phyloP scores from a whole-genome alignment of 2,888 invertebrate genomes.

The Ectemnius continuus region DNA sequence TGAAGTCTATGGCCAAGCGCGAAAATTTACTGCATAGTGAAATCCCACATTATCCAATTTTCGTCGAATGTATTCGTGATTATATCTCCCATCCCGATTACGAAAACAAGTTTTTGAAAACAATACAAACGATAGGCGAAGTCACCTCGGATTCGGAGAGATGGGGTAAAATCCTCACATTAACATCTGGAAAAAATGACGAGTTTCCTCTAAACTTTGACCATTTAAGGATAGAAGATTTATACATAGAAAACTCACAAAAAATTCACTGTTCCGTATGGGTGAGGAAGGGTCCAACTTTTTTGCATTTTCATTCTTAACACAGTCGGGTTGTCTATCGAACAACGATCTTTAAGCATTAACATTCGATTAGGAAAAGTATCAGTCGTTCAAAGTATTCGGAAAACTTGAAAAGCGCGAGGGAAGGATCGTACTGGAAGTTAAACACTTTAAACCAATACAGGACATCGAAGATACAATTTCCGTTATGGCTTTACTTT shows the following conservation, averaged over 20 bases:
- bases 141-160: constrained; percentile 18
- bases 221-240: constrained; percentile 1
- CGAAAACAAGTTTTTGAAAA: constrained; percentile 37
- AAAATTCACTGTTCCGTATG: constrained; percentile 24
- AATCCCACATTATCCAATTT: constrained; percentile 40
- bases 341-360: neutral
- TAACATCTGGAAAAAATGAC: constrained; percentile 26
- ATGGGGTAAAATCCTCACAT: constrained; percentile 3
- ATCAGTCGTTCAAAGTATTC: constrained; percentile 39
- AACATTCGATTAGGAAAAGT: constrained; percentile 30
- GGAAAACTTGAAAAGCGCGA: constrained; percentile 30
- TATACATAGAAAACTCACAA: constrained; percentile 27
- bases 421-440: constrained; percentile 16
- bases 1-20: too few relatives aligned
- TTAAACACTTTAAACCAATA: constrained; percentile 29
- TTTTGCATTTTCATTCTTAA: neutral
- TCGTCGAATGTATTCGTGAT: constrained; percentile 38
- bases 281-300: constrained; percentile 26
- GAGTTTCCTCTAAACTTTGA: constrained; percentile 32
- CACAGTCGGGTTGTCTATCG: neutral
- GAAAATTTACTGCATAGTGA: neutral
- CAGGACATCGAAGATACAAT: constrained; percentile 21
- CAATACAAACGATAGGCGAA: constrained; percentile 48
- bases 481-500: constrained; percentile 21
- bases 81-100: constrained; percentile 26